A percentile compares a stretch with the other conserved stretches of the same genome.
phyloP scores from a whole-genome alignment of 1,140 invertebrate species.

The Drosophila ananassae region DNA sequence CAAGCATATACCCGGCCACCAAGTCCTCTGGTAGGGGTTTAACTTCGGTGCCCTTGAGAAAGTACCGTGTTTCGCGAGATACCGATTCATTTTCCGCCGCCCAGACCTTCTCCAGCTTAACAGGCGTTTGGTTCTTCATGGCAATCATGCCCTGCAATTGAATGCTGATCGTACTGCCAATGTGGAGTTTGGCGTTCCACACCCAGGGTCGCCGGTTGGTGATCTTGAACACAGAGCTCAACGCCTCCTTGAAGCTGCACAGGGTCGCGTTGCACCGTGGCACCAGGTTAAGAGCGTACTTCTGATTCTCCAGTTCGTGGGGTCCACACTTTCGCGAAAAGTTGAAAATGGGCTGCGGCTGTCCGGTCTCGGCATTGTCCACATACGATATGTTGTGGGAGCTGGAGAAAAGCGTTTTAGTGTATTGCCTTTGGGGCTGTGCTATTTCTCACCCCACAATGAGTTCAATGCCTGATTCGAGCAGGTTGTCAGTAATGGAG shows the following conservation, averaged over 20 bases:
- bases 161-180: conserved; percentile 65
- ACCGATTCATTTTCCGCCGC: conserved; percentile 55
- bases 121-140: conserved; percentile 69
- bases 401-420: conserved; percentile 11
- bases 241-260: conserved; percentile 68
- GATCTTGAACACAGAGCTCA: conserved; percentile 48
- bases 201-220: conserved; percentile 65
- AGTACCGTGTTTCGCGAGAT: conserved; percentile 56
- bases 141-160: conserved; percentile 70
- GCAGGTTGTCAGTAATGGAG: conserved; percentile 30
- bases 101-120: conserved; percentile 73
- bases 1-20: conserved; percentile 78
- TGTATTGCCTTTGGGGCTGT: background rate
- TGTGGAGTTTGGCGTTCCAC: conserved; percentile 67
- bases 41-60: conserved; percentile 64
- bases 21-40: conserved; percentile 59
- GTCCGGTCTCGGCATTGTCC: conserved; percentile 53
- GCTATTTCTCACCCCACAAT: conserved; percentile 66
- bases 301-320: conserved; percentile 64
- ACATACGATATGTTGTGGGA: conserved; percentile 67
- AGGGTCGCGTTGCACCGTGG: conserved; percentile 64
- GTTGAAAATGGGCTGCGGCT: conserved; percentile 63
- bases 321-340: conserved; percentile 29
- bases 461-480: conserved; percentile 48
- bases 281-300: conserved; percentile 61